phyloP scores from a whole-genome alignment of 1,140 invertebrate species.

The Drosophila kepulauana region DNA sequence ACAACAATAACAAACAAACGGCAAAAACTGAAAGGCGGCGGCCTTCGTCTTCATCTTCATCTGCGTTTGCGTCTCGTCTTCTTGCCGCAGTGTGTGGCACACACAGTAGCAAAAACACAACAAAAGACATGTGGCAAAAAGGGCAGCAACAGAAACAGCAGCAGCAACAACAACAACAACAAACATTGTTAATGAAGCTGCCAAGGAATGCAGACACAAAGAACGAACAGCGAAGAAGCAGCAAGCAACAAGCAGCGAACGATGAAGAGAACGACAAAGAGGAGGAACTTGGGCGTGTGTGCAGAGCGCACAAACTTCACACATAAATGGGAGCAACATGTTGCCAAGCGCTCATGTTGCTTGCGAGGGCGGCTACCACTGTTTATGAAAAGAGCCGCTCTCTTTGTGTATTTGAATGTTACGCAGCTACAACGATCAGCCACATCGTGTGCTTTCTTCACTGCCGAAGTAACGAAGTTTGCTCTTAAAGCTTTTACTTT shows the following conservation, averaged over 20 bases:
- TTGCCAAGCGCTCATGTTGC: constrained; percentile 51
- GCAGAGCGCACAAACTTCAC: constrained; percentile 63
- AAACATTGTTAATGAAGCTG: constrained; percentile 81
- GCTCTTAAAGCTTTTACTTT: not conserved
- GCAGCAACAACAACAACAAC: constrained; percentile 40
- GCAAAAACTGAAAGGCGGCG: constrained; percentile 68
- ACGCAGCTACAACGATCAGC: too few relatives aligned
- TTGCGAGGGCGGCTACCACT: constrained; percentile 20
- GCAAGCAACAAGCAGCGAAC: constrained; percentile 18
- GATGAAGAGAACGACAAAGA: constrained; percentile 46
- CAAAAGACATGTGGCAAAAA: constrained; percentile 73
- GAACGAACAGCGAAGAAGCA: constrained; percentile 25
- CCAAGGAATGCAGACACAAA: constrained; percentile 78
- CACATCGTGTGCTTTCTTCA: too few relatives aligned
- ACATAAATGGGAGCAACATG: constrained; percentile 83
- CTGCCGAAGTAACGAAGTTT: too few relatives aligned
- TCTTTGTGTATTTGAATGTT: too few relatives aligned
- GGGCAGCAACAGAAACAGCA: constrained; percentile 52
- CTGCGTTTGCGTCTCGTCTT: constrained; percentile 20
- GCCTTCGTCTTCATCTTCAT: constrained; percentile 26
- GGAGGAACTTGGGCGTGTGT: constrained; percentile 47
- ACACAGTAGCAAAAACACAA: constrained; percentile 77
- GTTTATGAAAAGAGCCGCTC: not conserved
- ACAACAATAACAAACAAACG: constrained; percentile 19
- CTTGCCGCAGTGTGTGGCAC: constrained; percentile 65